Percentiles rank a stretch among this genome's conserved stretches.
Conservation (phyloP, 1,140 invertebrate species). For the Calosoma granatense region DNA sequence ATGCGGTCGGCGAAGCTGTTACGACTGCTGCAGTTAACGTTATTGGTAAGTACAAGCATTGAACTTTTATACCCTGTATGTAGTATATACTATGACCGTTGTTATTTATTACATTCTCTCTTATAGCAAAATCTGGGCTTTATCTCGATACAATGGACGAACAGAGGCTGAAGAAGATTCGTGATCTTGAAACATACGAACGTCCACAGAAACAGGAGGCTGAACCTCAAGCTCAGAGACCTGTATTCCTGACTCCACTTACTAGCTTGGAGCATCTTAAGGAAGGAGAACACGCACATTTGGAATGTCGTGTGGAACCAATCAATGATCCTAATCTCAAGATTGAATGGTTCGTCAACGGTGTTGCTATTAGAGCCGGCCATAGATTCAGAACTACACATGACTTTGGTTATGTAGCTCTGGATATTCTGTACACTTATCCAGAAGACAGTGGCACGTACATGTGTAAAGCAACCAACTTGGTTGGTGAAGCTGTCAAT, state of each 20-base stretch:
- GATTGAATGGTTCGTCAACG: conserved; percentile 94
- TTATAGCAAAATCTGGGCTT: conserved; percentile 66
- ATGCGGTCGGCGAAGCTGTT: conserved; percentile 83
- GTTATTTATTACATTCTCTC: not conserved
- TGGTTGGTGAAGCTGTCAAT: conserved; percentile 84
- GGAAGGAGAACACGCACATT: conserved; percentile 85
- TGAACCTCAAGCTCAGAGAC: conserved; percentile 67
- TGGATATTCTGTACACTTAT: conserved; percentile 89
- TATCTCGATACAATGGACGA: conserved; percentile 83
- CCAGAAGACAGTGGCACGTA: conserved; percentile 90
- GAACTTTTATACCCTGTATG: not conserved
- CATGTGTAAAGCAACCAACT: conserved; percentile 88
- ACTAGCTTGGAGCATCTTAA: conserved; percentile 76
- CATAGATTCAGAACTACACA: conserved; percentile 84
- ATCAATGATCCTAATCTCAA: conserved; percentile 90
- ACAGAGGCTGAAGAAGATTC: conserved; percentile 78
- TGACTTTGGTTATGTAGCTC: conserved; percentile 91
- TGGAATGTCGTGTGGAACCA: conserved; percentile 91
- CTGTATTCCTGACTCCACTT: conserved; percentile 77
- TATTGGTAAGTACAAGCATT: conserved; percentile 49
- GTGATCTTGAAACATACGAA: conserved; percentile 74
- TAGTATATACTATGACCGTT: not conserved
- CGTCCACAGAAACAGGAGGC: conserved; percentile 63
- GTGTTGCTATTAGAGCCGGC: conserved; percentile 65
- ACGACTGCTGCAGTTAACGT: conserved; percentile 80